Conservation (phyloP, 2,113 vertebrate genomes). For the Lucifuga dentata region DNA sequence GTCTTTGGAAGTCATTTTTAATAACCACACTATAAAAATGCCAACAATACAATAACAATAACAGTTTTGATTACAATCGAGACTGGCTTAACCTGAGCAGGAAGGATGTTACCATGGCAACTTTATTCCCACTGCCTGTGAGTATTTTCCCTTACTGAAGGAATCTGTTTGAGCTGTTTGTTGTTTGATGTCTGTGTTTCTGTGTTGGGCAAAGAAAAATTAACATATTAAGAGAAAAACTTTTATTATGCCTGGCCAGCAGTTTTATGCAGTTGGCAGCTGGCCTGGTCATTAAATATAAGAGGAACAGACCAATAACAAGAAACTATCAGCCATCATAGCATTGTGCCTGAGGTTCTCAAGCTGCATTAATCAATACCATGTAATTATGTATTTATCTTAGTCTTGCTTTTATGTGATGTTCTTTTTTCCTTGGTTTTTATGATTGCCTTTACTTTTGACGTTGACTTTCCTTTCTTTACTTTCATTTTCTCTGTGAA, state of each 20-base stretch:
- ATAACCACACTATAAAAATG: too few relatives aligned
- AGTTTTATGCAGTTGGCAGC: too few relatives aligned
- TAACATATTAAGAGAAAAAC: too few relatives aligned
- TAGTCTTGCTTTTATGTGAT: neutral
- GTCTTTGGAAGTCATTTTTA: too few relatives aligned
- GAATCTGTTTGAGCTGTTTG: neutral
- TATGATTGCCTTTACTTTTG: neutral
- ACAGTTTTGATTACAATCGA: neutral
- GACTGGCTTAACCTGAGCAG: neutral
- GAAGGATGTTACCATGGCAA: slow-evolving; percentile 16
- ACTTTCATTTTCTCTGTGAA: neutral
- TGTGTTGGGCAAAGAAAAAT: too few relatives aligned
- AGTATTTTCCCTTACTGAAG: neutral
- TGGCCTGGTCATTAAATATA: too few relatives aligned
- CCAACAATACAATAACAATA: neutral
- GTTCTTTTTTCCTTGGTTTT: neutral
- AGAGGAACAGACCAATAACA: too few relatives aligned
- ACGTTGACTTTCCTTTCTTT: neutral
- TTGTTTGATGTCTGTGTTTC: too few relatives aligned
- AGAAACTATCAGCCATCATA: too few relatives aligned
- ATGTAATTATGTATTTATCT: neutral
- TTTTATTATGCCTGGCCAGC: too few relatives aligned
- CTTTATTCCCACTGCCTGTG: neutral
- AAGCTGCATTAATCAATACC: neutral
- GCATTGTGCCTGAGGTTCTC: too few relatives aligned